Base-by-base conservation (phyloP, 2,797 vertebrate species). In the Crax fasciolata region DNA sequence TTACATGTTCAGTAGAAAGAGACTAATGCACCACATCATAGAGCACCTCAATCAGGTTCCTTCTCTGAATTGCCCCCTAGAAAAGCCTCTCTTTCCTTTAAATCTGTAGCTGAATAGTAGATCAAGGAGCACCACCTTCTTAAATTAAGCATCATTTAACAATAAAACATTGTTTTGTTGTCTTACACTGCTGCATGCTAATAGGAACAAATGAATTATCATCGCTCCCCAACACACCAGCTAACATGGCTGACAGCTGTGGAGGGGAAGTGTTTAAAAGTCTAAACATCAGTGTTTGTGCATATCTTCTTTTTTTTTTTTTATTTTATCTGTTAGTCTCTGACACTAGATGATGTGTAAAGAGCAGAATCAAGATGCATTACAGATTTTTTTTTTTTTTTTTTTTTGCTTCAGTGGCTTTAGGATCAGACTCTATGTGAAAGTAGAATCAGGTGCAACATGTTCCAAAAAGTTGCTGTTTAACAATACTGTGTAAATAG, bases 401-500 rank as follows among this genome's bases (percentile, higher is more conserved):
- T 63, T n/a, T 30, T 70, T 93, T 90, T 35, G 6, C 30, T 59
- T 80, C 30, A n/a, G 5, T 93, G 79, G 30, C 78, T 87, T 89
- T 62, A 80, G n/a, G 19, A 80, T 89, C 51, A 95, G 46, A 38
- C 32, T 88, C 15, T 43, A 62, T 39, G 24, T 87, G 35, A 91
- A 89, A 85, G 55, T n/a, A 80, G 72, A 87, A 77, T 87, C 43
- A 32, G 39, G 54, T 74, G 67, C 73, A 92, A 73, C 35, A 5
- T 67, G 84, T 95, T 97, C 88, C 86, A 83, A 62, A 90, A 90
- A 89, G 61, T 63, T 5, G 9, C 51, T 2, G 1, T 52, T 92
- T 27, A 92, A 91, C 89, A 93, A 55, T 93, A 14, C 43, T 24
- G 35, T 75, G 21, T 83, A 91, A 90, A 87, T 62, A 89, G 65